Evolutionary conservation across 2,113 vertebrate genomes (phyloP), one percentile per base, ranked within the genome.

Genomic region (Bombycilla garrulus): DNA sequence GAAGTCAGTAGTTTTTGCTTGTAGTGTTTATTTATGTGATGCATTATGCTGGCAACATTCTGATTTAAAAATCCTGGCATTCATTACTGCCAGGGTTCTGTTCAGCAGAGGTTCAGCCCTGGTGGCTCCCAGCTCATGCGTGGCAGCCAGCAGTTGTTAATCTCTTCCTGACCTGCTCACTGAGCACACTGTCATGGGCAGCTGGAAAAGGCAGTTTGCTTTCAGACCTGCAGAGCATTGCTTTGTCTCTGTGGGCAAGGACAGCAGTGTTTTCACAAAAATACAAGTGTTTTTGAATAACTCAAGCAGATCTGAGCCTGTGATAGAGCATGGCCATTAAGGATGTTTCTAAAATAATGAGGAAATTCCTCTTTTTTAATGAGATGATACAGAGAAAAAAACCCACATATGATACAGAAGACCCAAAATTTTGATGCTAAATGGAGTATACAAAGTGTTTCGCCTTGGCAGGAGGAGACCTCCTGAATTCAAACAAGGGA

Each of bases 41-140:
- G 29, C 25, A 14, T 64, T 50, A 4, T 10, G 7, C 17, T 51
- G 44, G 38, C 35, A 76, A 24, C 2, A 23, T 50, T 71, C 44
- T 58, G 53, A 38, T 38, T 42, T 26, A 44, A 57, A 42, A 20
- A 10, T 16, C 12, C 45, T 53, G 45, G 12, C 45, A 33, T 40
- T 64, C 8, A 4, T 65, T 22, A 9, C 31, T 23, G 8, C 24
- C 47, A 28, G 11, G 16, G 31, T 1, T 48, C 36, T 66, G n/a
- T 23, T 54, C 38, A 73, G 36, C 31, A 48, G 51, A 58, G 40
- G 29, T 29, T 19, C 64, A 26, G 21, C 42, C 29, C 29, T 20
- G 35, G 6, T 26, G 69, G 18, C 57, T 66, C 56, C n/a, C 51
- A 58, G 79, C n/a, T 57, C 45, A 3, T 1, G 7, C 0, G 1